A percentile compares a stretch with the other conserved stretches of the same genome.
These are phyloP conservation scores for Potorous gilbertii DNA, from an alignment of 2,797 vertebrate species.

Conservation along the genomic window DNA sequence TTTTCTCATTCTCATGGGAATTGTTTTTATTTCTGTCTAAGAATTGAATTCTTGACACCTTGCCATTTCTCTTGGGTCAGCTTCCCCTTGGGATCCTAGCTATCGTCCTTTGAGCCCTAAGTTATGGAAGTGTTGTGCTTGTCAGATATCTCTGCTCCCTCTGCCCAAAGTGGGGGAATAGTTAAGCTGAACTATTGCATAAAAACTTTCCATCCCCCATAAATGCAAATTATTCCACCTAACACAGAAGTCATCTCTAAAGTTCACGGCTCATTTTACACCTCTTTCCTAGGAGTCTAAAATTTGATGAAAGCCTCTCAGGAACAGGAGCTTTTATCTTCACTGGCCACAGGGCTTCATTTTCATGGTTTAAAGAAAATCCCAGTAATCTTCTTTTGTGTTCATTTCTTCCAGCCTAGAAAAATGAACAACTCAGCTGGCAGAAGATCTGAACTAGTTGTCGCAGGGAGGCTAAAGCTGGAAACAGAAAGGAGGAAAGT, in stretches of 20 bases:
- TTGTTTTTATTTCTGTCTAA: not conserved
- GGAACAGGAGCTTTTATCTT: not conserved
- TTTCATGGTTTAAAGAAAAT: conserved; percentile 10
- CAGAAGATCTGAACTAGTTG: not conserved
- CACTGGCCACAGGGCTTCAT: not conserved
- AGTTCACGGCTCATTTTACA: not conserved
- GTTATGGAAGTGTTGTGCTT: not conserved
- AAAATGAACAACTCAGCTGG: not conserved
- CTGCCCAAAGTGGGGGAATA: not conserved
- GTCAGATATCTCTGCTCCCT: not conserved
- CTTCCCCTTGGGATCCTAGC: not conserved
- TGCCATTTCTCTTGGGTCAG: not conserved
- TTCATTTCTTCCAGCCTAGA: not conserved
- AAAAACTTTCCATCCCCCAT: not conserved
- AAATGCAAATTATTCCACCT: not conserved
- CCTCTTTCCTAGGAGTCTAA: not conserved
- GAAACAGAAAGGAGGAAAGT: not conserved
- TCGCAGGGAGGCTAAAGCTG: not conserved
- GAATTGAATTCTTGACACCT: not conserved
- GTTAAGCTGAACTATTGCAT: not conserved
- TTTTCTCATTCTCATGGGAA: not conserved
- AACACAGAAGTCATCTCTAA: not conserved
- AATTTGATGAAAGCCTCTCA: not conserved
- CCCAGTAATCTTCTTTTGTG: not conserved
- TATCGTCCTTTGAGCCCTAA: not conserved